Conservation (phyloP, 2,113 vertebrate genomes). For the Ovis canadensis region DNA sequence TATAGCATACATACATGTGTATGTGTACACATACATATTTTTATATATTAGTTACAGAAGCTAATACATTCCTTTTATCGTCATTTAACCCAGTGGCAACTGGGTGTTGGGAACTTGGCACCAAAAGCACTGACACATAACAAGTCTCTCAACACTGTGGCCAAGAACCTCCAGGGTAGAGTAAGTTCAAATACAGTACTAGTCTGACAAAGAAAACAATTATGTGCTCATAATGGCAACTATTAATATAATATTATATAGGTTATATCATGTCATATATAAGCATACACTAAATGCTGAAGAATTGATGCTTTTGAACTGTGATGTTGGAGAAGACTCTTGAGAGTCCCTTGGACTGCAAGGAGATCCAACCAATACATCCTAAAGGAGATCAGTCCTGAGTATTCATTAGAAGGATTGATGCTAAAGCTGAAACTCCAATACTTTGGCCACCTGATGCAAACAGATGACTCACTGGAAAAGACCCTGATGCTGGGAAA, state of each 20-base stretch:
- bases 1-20: accelerated
- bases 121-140: not conserved
- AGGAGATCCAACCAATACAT: not conserved
- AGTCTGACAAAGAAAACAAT: not conserved
- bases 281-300: accelerated
- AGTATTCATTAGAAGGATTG: not conserved
- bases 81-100: not conserved
- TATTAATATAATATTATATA: not conserved
- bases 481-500: not conserved
- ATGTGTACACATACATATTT: not conserved
- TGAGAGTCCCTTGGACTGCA: not conserved
- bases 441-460: not conserved
- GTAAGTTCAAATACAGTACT: not conserved
- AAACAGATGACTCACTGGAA: not conserved
- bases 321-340: not conserved
- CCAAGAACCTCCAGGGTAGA: not conserved
- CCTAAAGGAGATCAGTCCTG: not conserved
- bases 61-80: not conserved
- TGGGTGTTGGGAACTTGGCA: not conserved
- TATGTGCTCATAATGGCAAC: not conserved
- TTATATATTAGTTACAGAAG: not conserved
- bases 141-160: not conserved
- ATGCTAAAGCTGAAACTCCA: not conserved
- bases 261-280: not conserved
- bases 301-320: not conserved